phyloP scores from a whole-genome alignment of 2,888 invertebrate genomes.

The Kuschelorhynchus macadamiae region DNA sequence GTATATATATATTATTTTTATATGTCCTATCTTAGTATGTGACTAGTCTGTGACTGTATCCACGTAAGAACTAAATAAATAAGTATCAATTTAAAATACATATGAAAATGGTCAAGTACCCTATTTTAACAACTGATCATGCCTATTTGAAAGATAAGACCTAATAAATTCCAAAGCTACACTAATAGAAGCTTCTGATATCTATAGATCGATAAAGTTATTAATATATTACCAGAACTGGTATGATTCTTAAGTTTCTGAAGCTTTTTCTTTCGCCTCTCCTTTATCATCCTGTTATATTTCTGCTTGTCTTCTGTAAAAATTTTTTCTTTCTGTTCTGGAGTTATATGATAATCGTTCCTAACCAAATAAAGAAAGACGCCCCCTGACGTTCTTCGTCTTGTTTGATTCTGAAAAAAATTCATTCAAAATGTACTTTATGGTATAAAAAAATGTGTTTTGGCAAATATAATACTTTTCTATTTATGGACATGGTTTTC shows the following conservation, averaged over 20 bases:
- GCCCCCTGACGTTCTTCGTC: conserved; percentile 90
- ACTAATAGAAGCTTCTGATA: too few relatives aligned
- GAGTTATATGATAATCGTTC: conserved; percentile 77
- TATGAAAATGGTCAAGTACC: too few relatives aligned
- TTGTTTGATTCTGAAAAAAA: conserved; percentile 71
- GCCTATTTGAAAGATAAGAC: too few relatives aligned
- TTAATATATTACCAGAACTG: conserved; percentile 57
- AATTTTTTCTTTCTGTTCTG: conserved; percentile 77
- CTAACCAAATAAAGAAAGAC: conserved; percentile 87
- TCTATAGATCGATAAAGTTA: too few relatives aligned
- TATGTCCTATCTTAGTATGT: too few relatives aligned
- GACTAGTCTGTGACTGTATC: too few relatives aligned
- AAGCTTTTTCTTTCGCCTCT: conserved; percentile 72
- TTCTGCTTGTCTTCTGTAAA: conserved; percentile 78
- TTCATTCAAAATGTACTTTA: background rate
- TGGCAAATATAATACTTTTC: background rate
- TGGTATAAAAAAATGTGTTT: background rate
- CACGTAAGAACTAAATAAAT: too few relatives aligned
- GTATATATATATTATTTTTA: too few relatives aligned
- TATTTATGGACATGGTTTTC: too few relatives aligned
- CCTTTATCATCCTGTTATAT: conserved; percentile 72
- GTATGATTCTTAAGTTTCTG: conserved; percentile 75
- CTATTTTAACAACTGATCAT: too few relatives aligned
- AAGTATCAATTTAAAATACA: too few relatives aligned
- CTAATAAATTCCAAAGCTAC: too few relatives aligned